phyloP scores from a whole-genome alignment of 2,888 invertebrate species.

The Nymphalis urticae region DNA sequence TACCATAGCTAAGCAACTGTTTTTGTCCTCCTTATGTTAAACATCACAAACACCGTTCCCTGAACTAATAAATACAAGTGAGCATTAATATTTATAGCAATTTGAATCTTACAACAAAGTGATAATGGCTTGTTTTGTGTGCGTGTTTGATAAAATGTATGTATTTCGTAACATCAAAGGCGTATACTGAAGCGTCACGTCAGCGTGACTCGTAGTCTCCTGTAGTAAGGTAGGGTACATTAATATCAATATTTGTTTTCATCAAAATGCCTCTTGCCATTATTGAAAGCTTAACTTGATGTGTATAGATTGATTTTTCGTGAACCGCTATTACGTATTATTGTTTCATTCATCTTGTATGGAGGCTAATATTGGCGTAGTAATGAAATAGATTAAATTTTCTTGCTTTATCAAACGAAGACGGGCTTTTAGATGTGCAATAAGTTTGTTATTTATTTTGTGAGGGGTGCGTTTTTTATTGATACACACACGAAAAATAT shows the following conservation, averaged over 20 bases:
- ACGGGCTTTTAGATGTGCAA: too few relatives aligned
- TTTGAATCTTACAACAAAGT: background rate
- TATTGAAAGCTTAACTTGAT: constrained; percentile 37
- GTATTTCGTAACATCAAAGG: background rate
- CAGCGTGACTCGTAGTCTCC: constrained; percentile 26
- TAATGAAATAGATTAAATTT: background rate
- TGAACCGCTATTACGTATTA: constrained; percentile 9
- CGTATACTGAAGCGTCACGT: background rate
- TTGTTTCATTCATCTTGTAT: constrained; percentile 3
- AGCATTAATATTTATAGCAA: background rate
- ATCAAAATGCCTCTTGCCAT: constrained; percentile 30
- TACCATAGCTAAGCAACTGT: background rate
- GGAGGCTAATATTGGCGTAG: background rate
- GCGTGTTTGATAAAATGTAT: background rate
- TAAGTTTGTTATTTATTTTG: too few relatives aligned
- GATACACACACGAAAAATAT: too few relatives aligned
- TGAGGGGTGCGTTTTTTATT: too few relatives aligned
- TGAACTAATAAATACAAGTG: background rate
- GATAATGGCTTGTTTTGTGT: background rate
- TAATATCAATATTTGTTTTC: constrained; percentile 38
- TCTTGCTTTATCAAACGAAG: background rate
- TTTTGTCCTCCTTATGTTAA: background rate
- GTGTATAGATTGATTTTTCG: constrained; percentile 36
- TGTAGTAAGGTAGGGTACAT: constrained; percentile 9
- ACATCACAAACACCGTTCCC: background rate